Conservation (phyloP, 2,113 vertebrate genomes). For the Alligator mississippiensis region DNA sequence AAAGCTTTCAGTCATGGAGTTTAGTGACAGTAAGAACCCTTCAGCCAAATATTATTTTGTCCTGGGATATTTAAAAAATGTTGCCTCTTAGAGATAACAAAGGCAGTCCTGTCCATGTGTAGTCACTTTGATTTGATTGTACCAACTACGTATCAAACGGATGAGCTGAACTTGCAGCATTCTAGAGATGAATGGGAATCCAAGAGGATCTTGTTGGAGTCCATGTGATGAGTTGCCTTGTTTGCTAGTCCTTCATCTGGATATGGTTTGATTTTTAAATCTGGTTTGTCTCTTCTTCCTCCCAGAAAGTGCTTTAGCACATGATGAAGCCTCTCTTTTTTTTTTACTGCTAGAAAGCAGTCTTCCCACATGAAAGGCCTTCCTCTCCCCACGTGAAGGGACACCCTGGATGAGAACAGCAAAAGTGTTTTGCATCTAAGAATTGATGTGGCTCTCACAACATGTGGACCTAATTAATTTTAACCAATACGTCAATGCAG, state of each 20-base stretch:
- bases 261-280: conserved; percentile 5
- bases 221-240: background rate
- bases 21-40: background rate
- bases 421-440: background rate
- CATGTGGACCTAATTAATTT: conserved; percentile 19
- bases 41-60: background rate
- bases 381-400: conserved; percentile 17
- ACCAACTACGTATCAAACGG: background rate
- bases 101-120: background rate
- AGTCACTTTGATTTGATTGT: background rate
- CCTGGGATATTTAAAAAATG: background rate
- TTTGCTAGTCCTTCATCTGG: background rate
- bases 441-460: background rate
- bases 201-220: background rate
- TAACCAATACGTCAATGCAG: conserved; percentile 22
- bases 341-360: background rate
- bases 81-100: background rate
- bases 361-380: background rate
- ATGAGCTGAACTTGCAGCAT: background rate
- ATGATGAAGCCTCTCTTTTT: background rate
- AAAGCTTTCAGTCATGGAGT: background rate
- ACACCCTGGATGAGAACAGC: background rate
- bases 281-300: background rate
- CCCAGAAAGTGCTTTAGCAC: background rate
- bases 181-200: background rate